Evolutionary conservation across 2,888 invertebrate species (phyloP).

Genomic region (Priocnemis perturbator): DNA sequence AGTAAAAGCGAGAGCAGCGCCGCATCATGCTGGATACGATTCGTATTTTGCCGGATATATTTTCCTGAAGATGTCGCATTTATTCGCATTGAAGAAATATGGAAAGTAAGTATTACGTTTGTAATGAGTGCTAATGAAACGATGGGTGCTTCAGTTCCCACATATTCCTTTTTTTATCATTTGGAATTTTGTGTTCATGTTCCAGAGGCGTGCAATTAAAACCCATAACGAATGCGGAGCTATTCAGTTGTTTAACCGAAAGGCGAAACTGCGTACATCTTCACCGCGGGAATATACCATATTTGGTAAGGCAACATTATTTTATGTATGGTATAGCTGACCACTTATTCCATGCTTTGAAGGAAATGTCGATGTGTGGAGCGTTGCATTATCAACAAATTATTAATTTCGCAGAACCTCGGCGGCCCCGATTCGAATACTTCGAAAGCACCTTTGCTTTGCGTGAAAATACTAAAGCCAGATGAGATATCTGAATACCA

Average conservation of each 20-base stretch:
- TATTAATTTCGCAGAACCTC: constrained; percentile 73
- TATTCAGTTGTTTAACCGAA: constrained; percentile 75
- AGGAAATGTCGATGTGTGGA: background rate
- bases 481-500: constrained; percentile 26
- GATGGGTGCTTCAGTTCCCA: no score
- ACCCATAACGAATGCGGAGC: constrained; percentile 76
- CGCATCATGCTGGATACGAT: constrained; percentile 91
- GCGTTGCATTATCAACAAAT: background rate
- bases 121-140: background rate
- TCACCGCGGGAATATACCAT: constrained; percentile 78
- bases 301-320: constrained; percentile 81
- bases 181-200: constrained; percentile 13
- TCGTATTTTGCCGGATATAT: constrained; percentile 86
- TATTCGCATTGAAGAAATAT: constrained; percentile 77
- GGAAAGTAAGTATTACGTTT: constrained; percentile 74
- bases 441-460: constrained; percentile 77
- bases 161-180: background rate
- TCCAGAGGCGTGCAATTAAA: constrained; percentile 48
- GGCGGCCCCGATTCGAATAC: constrained; percentile 77
- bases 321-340: no score
- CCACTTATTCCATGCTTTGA: no score
- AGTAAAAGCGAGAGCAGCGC: constrained; percentile 27
- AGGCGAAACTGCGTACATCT: constrained; percentile 80
- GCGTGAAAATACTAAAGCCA: constrained; percentile 68
- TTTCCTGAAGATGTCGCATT: constrained; percentile 82